phyloP scores from a whole-genome alignment of 2,113 vertebrate species.

The Phaethon lepturus region DNA sequence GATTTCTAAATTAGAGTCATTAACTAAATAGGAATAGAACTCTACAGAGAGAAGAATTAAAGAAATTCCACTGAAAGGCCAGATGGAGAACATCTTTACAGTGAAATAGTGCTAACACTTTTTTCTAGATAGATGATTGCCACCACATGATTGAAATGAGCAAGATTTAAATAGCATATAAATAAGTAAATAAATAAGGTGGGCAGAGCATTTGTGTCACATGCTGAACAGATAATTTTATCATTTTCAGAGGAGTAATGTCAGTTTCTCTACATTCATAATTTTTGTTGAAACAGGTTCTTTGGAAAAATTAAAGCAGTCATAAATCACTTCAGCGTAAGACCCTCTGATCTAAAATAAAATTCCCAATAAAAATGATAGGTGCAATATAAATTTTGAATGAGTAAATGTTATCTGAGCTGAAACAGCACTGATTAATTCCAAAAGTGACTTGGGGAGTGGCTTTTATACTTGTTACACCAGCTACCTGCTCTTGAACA shows the following conservation, averaged over 20 bases:
- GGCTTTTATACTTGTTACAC: not conserved
- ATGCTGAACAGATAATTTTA: not conserved
- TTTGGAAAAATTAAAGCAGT: not conserved
- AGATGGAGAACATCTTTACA: not conserved
- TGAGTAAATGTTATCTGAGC: not conserved
- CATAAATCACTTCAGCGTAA: not conserved
- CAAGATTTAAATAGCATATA: not conserved
- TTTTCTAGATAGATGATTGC: not conserved
- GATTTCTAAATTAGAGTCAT: not conserved
- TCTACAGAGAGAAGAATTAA: not conserved
- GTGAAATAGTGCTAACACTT: not conserved
- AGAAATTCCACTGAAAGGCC: not conserved
- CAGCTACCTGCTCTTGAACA: not conserved
- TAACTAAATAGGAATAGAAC: not conserved
- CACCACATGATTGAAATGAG: not conserved
- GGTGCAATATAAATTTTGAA: slow-evolving; percentile 6
- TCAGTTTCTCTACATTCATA: not conserved
- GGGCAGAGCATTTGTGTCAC: not conserved
- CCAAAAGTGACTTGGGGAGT: not conserved
- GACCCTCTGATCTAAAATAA: slow-evolving; percentile 7
- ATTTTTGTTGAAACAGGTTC: not conserved
- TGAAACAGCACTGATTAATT: not conserved
- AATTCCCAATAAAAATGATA: not conserved
- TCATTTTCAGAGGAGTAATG: not conserved
- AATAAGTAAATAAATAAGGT: not conserved